Evolutionary conservation across 2,797 vertebrate species (phyloP).

Genomic region (Sparus aurata): DNA sequence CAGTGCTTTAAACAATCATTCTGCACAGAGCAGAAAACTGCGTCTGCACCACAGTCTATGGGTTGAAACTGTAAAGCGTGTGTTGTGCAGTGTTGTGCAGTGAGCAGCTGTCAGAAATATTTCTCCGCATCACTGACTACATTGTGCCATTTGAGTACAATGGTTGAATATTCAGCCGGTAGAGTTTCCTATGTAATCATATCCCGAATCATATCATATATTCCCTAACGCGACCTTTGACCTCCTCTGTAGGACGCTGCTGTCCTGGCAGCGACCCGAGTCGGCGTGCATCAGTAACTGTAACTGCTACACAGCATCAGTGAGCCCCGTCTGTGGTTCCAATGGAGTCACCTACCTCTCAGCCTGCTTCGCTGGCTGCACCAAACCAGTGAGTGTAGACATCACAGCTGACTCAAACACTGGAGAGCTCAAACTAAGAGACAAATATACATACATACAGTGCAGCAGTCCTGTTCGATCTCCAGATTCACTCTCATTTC

Average conservation of each 20-base stretch:
- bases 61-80: background rate
- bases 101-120: background rate
- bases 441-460: background rate
- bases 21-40: background rate
- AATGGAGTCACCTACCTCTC: constrained; percentile 98
- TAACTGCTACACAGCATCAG: constrained; percentile 96
- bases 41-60: background rate
- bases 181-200: no score
- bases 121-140: background rate
- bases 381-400: constrained; percentile 87
- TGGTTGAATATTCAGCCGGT: background rate
- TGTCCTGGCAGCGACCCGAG: constrained; percentile 86
- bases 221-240: constrained; percentile 47
- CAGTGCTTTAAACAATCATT: background rate
- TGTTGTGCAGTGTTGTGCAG: no score
- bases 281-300: constrained; percentile 94
- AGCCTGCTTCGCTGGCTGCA: constrained; percentile 98
- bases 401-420: background rate
- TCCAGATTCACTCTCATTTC: background rate
- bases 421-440: background rate
- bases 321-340: constrained; percentile 96
- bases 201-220: no score
- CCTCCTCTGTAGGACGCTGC: constrained; percentile 79
- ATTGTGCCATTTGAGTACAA: background rate
- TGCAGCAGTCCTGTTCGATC: background rate